Evolutionary conservation across 2,888 invertebrate genomes (phyloP).

Genomic region (Temnothorax unifasciatus): DNA sequence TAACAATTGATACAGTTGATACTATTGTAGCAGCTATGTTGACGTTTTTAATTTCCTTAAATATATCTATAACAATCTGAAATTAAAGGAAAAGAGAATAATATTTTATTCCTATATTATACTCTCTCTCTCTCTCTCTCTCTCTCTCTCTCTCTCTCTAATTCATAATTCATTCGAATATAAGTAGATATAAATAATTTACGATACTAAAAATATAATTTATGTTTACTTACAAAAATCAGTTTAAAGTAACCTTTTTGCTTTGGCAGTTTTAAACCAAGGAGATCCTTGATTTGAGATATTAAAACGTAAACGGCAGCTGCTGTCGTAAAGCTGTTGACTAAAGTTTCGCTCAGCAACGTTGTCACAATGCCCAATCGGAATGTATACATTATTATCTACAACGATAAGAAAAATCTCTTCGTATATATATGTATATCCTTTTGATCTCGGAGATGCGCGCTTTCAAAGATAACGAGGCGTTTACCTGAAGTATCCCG

Average conservation of each 20-base stretch:
- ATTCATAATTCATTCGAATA: conserved; percentile 31
- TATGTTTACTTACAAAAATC: conserved; percentile 87
- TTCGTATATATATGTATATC: not conserved
- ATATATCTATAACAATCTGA: conserved; percentile 89
- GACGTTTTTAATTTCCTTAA: conserved; percentile 87
- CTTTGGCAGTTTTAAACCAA: conserved; percentile 88
- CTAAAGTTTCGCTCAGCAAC: conserved; percentile 93
- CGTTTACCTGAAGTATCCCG: conserved; percentile 91
- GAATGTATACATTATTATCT: conserved; percentile 92
- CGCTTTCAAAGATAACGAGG: not conserved
- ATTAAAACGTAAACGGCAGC: conserved; percentile 94
- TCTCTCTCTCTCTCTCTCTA: too few relatives aligned
- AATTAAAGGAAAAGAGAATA: conserved; percentile 69
- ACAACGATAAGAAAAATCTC: conserved; percentile 66
- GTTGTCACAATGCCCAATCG: conserved; percentile 92
- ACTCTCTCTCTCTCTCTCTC: too few relatives aligned
- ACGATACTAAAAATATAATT: conserved; percentile 1
- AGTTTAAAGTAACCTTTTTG: conserved; percentile 89
- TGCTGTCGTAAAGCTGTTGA: conserved; percentile 96
- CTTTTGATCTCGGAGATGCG: not conserved
- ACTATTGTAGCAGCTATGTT: conserved; percentile 89
- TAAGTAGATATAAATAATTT: too few relatives aligned
- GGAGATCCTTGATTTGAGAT: conserved; percentile 90
- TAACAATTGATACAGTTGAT: conserved; percentile 88
- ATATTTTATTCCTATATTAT: not conserved